Conservation (phyloP, 2,888 invertebrate species). For the Lacanobia wlatinum region DNA sequence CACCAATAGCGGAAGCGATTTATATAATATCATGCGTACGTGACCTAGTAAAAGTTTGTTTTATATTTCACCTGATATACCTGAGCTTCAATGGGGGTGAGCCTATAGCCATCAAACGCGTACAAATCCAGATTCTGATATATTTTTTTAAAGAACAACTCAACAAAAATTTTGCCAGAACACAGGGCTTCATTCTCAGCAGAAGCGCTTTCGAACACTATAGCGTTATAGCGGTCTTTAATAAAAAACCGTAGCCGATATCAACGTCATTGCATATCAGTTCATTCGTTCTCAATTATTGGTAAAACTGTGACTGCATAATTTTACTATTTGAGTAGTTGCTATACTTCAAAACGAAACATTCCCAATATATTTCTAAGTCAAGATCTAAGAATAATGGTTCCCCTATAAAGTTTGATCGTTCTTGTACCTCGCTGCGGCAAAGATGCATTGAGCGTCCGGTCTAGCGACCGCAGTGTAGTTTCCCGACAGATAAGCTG, state of each 20-base stretch:
- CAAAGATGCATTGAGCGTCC: constrained; percentile 43
- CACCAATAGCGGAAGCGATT: too few species aligned
- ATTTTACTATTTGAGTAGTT: too few species aligned
- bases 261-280: too few species aligned
- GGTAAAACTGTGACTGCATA: too few species aligned
- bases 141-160: too few species aligned
- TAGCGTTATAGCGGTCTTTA: too few species aligned
- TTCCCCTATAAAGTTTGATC: constrained; percentile 30
- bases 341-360: background rate
- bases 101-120: background rate
- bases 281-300: background rate
- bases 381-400: constrained; percentile 26
- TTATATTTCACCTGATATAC: background rate
- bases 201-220: too few species aligned
- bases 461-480: constrained; percentile 16
- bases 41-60: background rate
- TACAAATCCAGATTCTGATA: too few species aligned
- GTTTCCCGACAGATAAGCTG: constrained; percentile 9
- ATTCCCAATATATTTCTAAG: constrained; percentile 1
- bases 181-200: too few species aligned
- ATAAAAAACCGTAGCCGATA: too few species aligned
- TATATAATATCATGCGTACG: too few species aligned
- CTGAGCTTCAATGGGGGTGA: background rate
- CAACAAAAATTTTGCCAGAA: too few species aligned
- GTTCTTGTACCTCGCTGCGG: constrained; percentile 24